These are phyloP conservation scores for Pantherophis vulpinus DNA, from an alignment of 2,797 vertebrate species.

Conservation along the genomic window DNA sequence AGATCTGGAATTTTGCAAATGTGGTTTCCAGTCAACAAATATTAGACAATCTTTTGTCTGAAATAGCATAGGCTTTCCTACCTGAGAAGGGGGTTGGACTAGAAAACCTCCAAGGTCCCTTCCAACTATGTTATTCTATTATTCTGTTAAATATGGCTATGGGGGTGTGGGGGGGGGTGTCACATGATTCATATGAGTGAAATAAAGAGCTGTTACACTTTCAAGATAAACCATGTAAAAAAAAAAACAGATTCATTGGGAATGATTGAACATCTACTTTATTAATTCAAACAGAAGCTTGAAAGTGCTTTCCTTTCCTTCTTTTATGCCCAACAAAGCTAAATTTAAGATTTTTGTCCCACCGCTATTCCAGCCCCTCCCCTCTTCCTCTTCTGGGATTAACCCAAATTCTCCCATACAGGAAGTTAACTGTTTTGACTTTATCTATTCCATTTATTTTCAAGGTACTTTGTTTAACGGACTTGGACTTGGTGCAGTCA, in stretches of 20 bases:
- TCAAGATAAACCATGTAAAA: background rate
- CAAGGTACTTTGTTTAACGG: constrained; percentile 97
- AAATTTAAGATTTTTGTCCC: background rate
- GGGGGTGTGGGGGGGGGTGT: background rate
- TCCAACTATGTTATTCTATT: background rate
- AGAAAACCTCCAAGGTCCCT: background rate
- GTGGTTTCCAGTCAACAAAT: background rate
- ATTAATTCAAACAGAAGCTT: background rate
- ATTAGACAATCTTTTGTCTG: background rate
- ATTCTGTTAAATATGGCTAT: background rate
- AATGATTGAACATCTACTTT: background rate
- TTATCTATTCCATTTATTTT: constrained; percentile 67
- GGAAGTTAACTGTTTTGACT: background rate
- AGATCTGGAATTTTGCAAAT: background rate
- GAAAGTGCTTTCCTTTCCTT: background rate
- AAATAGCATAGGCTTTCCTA: background rate
- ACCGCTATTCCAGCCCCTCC: background rate
- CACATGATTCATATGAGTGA: background rate
- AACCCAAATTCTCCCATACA: background rate
- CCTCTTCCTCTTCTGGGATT: background rate
- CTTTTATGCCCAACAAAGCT: background rate
- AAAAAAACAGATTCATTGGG: background rate
- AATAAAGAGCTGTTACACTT: background rate
- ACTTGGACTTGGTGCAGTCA: constrained; percentile 90
- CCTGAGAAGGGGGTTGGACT: background rate